A percentile compares a stretch with the other conserved stretches of the same genome.
phyloP scores from a whole-genome alignment of 35 echinoderm and acorn worm genomes.

The Chiridota heheva region DNA sequence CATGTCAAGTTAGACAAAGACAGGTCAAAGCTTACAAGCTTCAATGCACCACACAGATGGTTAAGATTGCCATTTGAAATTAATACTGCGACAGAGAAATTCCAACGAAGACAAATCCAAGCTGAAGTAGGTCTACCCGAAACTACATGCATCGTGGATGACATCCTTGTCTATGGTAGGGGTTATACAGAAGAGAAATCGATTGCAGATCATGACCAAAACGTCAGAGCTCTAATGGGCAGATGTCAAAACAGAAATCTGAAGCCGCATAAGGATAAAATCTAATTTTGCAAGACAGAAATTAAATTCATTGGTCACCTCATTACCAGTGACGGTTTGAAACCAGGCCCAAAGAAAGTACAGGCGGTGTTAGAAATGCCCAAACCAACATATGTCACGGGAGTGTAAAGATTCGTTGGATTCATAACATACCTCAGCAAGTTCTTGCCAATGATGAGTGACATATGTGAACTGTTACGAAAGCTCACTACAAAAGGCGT shows the following conservation, averaged over 20 bases:
- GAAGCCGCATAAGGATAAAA: slow-evolving; percentile 6
- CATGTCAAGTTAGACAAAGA: slow-evolving; percentile 42
- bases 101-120: slow-evolving; percentile 29
- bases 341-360: slow-evolving; percentile 25
- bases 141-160: slow-evolving; percentile 23
- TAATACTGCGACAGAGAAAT: slow-evolving; percentile 41
- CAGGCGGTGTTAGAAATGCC: slow-evolving; percentile 1
- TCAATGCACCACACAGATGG: slow-evolving; percentile 65
- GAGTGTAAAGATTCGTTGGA: slow-evolving; percentile 52
- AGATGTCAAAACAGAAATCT: slow-evolving; percentile 2
- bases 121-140: slow-evolving; percentile 37
- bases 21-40: slow-evolving; percentile 42
- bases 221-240: slow-evolving; percentile 7
- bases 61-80: slow-evolving; percentile 54
- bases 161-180: slow-evolving; percentile 38
- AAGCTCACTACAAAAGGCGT: slow-evolving; percentile 42
- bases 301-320: background rate
- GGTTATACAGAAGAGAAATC: slow-evolving; percentile 11
- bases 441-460: slow-evolving; percentile 1
- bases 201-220: slow-evolving; percentile 34
- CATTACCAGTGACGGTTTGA: slow-evolving; percentile 20
- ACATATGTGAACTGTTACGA: slow-evolving; percentile 23
- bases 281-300: slow-evolving; percentile 9
- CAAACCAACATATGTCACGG: slow-evolving; percentile 20
- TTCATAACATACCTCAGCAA: slow-evolving; percentile 49